Evolutionary conservation across 1,140 invertebrate genomes (phyloP).

Genomic region (Camponotus floridanus): DNA sequence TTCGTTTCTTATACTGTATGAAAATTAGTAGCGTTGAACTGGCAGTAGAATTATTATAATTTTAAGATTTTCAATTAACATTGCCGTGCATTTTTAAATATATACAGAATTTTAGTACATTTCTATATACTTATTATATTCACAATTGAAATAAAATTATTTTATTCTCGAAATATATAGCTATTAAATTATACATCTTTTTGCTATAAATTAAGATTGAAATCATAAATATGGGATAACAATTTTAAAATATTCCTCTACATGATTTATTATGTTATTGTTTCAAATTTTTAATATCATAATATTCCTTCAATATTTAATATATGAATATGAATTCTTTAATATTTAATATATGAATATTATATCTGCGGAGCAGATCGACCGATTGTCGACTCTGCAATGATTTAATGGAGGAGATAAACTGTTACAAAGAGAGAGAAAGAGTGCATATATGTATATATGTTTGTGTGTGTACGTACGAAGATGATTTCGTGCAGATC

Average conservation of each 20-base stretch:
- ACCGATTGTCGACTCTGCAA: background rate
- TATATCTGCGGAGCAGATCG: background rate
- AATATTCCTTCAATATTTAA: too few species aligned
- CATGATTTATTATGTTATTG: background rate
- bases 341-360: background rate
- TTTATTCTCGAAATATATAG: background rate
- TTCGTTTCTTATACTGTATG: background rate
- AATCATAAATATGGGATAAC: background rate
- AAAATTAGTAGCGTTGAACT: background rate
- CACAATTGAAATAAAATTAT: background rate
- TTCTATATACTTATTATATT: background rate
- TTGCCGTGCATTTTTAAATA: background rate
- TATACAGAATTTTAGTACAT: constrained; percentile 3
- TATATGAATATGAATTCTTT: background rate
- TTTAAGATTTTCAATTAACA: background rate
- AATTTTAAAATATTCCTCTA: background rate
- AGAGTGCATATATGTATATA: background rate
- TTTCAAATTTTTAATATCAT: background rate
- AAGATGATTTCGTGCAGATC: constrained; percentile 9
- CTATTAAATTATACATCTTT: background rate
- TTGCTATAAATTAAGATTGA: background rate
- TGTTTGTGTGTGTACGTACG: too few species aligned
- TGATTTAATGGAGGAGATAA: constrained; percentile 15
- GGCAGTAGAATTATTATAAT: background rate
- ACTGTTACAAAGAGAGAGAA: background rate